Evolutionary conservation across 2,797 vertebrate genomes (phyloP), one percentile per base, ranked within the genome.

Genomic region (Danio choprae): DNA sequence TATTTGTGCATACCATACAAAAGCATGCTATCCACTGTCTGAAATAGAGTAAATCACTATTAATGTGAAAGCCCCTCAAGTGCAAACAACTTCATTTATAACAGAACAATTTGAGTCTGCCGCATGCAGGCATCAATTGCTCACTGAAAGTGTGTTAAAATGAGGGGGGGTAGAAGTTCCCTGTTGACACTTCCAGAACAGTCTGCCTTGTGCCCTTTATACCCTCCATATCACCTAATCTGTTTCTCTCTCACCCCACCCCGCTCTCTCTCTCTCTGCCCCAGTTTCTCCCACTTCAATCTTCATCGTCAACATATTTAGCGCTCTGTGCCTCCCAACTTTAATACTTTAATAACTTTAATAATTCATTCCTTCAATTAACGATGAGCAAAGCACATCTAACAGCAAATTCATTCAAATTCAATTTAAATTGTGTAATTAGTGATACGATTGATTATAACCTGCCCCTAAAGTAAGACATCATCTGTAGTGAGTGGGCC

Each of bases 351-450:
- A n/a, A n/a, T n/a, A n/a, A n/a, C n/a, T n/a, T n/a, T n/a, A n/a
- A 73, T 73, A 62, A 71, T 62, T 71, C 29, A 71, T 71, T 51
- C 6, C 10, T 65, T 50, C 38, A 53, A 38, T 58, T 69, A 69
- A 46, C 43, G 58, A 18, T 6, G 15, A 6, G 0, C 22, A 68
- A 48, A 68, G 51, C 51, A 55, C 63, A 56, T 43, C 36, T 46
- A 77, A 58, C 6, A 55, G 60, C 62, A n/a, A n/a, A n/a, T n/a
- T n/a, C n/a, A n/a, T n/a, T n/a, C n/a, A n/a, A n/a, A n/a, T n/a
- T n/a, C n/a, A n/a, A n/a, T n/a, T n/a, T n/a, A n/a, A n/a, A n/a
- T n/a, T n/a, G n/a, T n/a, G n/a, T n/a, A n/a, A n/a, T n/a, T n/a
- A n/a, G n/a, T n/a, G n/a, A n/a, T n/a, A n/a, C n/a, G n/a, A n/a